Conservation (phyloP, 2,888 invertebrate species). For the Phasia obesa region DNA sequence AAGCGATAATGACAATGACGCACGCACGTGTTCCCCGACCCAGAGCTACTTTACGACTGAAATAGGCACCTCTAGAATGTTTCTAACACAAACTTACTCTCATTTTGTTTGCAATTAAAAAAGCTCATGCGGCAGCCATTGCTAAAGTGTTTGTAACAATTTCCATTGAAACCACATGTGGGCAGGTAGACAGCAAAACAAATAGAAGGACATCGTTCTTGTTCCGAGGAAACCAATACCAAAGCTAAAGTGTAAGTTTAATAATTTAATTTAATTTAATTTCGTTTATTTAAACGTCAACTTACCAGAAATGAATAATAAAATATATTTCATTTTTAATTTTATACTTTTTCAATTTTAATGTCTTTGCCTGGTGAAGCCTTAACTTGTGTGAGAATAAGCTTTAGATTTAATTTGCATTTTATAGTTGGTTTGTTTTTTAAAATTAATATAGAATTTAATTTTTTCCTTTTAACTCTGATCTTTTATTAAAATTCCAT, state of each 20-base stretch:
- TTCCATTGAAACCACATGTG: constrained; percentile 37
- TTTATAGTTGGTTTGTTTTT: not conserved
- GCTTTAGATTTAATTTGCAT: not conserved
- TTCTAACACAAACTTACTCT: constrained; percentile 4
- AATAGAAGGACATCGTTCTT: constrained; percentile 3
- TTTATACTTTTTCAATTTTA: not conserved
- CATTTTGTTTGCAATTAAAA: not conserved
- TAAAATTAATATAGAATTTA: not conserved
- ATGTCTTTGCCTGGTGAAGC: not conserved
- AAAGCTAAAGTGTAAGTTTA: not conserved
- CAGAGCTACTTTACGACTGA: too few species aligned
- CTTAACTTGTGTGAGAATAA: not conserved
- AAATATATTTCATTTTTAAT: constrained; percentile 10
- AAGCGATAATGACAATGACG: too few species aligned
- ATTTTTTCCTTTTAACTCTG: not conserved
- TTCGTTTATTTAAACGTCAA: not conserved
- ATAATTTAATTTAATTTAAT: not conserved
- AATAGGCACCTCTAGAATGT: too few species aligned
- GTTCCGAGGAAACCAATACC: not conserved
- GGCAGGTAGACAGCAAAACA: not conserved
- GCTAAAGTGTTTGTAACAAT: constrained; percentile 21
- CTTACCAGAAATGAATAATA: not conserved
- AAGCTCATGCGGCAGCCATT: not conserved
- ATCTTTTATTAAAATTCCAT: not conserved
- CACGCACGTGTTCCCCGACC: too few species aligned